These are phyloP conservation scores for Leuciscus idus DNA, from an alignment of 2,113 vertebrate genomes.

Conservation along the genomic window DNA sequence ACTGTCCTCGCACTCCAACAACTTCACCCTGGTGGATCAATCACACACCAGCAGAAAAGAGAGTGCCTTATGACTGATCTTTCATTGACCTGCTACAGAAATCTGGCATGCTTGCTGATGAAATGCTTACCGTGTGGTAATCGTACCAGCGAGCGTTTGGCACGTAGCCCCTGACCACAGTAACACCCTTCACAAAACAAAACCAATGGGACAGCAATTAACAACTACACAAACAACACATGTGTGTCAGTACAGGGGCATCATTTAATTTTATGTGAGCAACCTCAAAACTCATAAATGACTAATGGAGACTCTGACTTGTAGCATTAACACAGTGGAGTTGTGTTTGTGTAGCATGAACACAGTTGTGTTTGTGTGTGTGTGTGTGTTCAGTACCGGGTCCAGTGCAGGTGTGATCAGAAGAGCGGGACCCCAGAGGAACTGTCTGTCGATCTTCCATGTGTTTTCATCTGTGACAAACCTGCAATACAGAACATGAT, in stretches of 20 bases:
- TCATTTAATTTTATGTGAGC: no score
- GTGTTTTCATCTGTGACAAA: conserved; percentile 83
- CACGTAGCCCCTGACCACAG: conserved; percentile 68
- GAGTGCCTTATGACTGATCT: background rate
- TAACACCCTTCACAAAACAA: conserved; percentile 58
- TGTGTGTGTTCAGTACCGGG: conserved; percentile 60
- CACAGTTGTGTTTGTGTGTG: no score
- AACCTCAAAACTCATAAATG: no score
- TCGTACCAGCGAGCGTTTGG: conserved; percentile 79
- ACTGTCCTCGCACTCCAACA: background rate
- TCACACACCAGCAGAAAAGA: background rate
- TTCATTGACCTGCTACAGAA: background rate
- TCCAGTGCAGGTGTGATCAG: conserved; percentile 85
- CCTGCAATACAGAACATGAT: conserved; percentile 66
- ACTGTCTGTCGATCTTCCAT: conserved; percentile 84
- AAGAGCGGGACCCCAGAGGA: conserved; percentile 92
- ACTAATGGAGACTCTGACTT: background rate
- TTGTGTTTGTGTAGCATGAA: background rate
- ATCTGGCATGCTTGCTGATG: background rate
- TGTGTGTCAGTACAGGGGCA: no score
- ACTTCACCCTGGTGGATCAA: conserved; percentile 59
- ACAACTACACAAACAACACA: no score
- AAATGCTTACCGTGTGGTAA: conserved; percentile 77
- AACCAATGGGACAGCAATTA: no score
- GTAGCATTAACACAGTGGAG: background rate